Conservation (phyloP, 2,888 invertebrate genomes). For the Hydroisotoma schaefferi region DNA sequence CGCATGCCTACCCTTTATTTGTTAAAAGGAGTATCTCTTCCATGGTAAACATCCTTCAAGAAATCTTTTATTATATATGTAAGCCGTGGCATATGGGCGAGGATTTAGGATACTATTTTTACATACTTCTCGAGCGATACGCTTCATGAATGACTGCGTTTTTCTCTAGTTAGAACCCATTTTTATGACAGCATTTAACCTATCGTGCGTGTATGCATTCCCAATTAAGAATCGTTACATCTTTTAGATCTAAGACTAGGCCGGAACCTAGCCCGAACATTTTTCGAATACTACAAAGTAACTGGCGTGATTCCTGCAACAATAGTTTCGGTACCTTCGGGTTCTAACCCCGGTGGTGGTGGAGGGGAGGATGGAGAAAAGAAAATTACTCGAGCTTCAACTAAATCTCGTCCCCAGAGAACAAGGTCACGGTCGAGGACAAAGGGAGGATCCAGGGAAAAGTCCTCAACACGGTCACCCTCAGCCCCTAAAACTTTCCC, state of each 20-base stretch:
- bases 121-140: too few species aligned
- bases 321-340: conserved; percentile 51
- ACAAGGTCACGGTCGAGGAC: background rate
- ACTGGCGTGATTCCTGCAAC: conserved; percentile 64
- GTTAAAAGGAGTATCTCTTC: too few species aligned
- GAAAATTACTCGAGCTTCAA: conserved; percentile 50
- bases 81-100: too few species aligned
- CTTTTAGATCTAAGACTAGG: conserved; percentile 69
- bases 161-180: too few species aligned
- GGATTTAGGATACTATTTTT: too few species aligned
- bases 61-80: too few species aligned
- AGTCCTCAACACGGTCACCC: conserved; percentile 4
- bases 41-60: too few species aligned
- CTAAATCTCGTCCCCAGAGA: conserved; percentile 18
- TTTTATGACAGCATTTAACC: background rate
- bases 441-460: conserved; percentile 1
- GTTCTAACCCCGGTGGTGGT: conserved; percentile 53
- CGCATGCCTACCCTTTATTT: too few species aligned
- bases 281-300: conserved; percentile 75
- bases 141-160: too few species aligned
- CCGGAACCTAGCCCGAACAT: conserved; percentile 69
- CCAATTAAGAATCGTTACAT: background rate
- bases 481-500: background rate
- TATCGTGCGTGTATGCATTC: background rate
- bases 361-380: conserved; percentile 56